Percentiles rank a stretch among this genome's conserved stretches.
phyloP scores from a whole-genome alignment of 2,888 invertebrate genomes.

The Standfussiana lucernea region DNA sequence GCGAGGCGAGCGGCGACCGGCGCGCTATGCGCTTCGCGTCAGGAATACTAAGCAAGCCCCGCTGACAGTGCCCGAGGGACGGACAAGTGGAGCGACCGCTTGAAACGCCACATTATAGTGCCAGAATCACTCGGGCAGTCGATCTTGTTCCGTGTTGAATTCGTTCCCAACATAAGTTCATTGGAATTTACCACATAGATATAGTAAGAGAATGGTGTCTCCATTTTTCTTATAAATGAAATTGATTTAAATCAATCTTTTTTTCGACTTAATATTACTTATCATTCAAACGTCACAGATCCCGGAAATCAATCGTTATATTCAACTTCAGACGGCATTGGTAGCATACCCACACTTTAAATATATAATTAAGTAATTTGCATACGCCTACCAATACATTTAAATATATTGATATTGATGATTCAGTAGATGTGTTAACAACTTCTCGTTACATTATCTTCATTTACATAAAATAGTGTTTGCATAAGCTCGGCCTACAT shows the following conservation, averaged over 20 bases:
- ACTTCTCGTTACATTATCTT: constrained; percentile 33
- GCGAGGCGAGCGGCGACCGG: constrained; percentile 66
- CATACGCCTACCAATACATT: constrained; percentile 26
- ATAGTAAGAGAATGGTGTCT: neutral
- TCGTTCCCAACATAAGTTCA: constrained; percentile 2
- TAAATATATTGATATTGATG: constrained; percentile 28
- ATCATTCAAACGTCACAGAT: neutral
- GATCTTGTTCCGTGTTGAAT: constrained; percentile 32
- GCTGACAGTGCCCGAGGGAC: constrained; percentile 69
- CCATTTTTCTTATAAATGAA: neutral
- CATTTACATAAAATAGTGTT: constrained; percentile 37
- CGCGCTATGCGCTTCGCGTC: constrained; percentile 69
- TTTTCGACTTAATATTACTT: neutral
- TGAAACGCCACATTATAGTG: constrained; percentile 41
- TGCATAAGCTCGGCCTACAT: constrained; percentile 41
- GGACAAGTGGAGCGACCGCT: constrained; percentile 73
- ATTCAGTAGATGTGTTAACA: constrained; percentile 38
- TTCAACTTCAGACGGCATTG: constrained; percentile 26
- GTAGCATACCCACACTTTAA: constrained; percentile 26
- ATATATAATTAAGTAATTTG: constrained; percentile 41
- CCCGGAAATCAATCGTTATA: constrained; percentile 19
- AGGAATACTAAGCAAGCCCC: constrained; percentile 78
- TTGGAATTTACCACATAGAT: neutral
- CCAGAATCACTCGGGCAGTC: constrained; percentile 20
- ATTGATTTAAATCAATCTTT: neutral